Evolutionary conservation across 2,113 vertebrate genomes (phyloP).

Genomic region (Forbesichthys papilliferus): DNA sequence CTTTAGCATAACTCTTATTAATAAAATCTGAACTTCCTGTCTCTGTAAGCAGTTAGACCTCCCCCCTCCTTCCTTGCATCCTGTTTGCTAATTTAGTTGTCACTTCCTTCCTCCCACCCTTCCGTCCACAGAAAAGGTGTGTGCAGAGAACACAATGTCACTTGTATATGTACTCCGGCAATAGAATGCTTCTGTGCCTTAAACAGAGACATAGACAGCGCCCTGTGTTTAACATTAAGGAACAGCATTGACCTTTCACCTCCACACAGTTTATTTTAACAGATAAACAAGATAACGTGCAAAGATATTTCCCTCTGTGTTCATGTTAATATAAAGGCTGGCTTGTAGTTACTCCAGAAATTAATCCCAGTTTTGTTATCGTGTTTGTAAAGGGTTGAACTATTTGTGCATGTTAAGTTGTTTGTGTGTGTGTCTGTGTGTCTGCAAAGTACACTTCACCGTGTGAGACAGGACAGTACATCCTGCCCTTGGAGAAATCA

Average conservation of each 20-base stretch:
- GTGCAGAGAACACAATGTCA: constrained; percentile 44
- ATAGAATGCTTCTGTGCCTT: too few relatives aligned
- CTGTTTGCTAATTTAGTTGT: constrained; percentile 68
- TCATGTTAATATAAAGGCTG: not conserved
- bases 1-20: constrained; percentile 41
- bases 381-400: too few relatives aligned
- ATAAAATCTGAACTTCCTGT: constrained; percentile 54
- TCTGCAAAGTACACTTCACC: not conserved
- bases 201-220: too few relatives aligned
- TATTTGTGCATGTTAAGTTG: not conserved
- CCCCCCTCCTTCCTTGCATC: constrained; percentile 52
- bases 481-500: not conserved
- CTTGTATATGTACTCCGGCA: constrained; percentile 21
- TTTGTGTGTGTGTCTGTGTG: not conserved
- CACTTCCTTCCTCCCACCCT: constrained; percentile 59
- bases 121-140: constrained; percentile 35
- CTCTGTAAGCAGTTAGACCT: constrained; percentile 29
- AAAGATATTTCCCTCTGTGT: not conserved
- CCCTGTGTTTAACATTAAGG: not conserved
- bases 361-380: too few relatives aligned
- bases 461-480: not conserved
- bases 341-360: too few relatives aligned
- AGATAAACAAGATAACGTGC: constrained; percentile 18
- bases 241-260: not conserved
- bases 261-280: not conserved